phyloP scores from a whole-genome alignment of 2,797 vertebrate genomes.

The Epinephelus malabaricus region DNA sequence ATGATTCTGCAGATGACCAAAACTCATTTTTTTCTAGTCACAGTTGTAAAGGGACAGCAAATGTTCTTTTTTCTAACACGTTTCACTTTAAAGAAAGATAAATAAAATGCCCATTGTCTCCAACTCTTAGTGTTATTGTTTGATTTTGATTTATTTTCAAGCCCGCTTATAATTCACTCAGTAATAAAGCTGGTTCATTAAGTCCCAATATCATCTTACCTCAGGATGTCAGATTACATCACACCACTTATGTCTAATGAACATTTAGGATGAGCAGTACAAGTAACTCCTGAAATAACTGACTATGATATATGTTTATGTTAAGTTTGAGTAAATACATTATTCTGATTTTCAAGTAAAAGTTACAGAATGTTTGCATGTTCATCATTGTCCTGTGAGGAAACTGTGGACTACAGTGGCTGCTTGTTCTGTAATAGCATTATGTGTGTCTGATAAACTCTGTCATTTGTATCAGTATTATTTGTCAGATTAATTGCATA shows the following conservation, averaged over 20 bases:
- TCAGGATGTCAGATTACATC: background rate
- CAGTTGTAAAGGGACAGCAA: background rate
- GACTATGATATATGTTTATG: background rate
- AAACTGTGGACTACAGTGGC: no score
- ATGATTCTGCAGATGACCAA: background rate
- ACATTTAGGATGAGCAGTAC: background rate
- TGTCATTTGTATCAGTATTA: no score
- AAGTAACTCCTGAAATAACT: background rate
- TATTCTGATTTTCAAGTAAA: background rate
- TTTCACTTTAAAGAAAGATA: background rate
- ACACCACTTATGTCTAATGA: background rate
- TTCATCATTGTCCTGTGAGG: no score
- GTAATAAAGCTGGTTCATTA: no score
- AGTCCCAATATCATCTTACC: background rate
- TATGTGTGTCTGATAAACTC: background rate
- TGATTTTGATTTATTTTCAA: constrained; percentile 11
- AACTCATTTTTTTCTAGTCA: background rate
- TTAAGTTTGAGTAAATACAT: background rate
- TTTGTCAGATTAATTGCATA: no score
- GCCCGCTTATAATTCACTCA: no score
- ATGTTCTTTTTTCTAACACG: background rate
- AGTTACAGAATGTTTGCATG: background rate
- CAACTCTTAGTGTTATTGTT: background rate
- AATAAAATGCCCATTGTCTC: background rate
- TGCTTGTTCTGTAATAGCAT: background rate